These are phyloP conservation scores for Zoanthus solanderi DNA, from an alignment of 92 coral and sea anemone species.

Conservation along the genomic window DNA sequence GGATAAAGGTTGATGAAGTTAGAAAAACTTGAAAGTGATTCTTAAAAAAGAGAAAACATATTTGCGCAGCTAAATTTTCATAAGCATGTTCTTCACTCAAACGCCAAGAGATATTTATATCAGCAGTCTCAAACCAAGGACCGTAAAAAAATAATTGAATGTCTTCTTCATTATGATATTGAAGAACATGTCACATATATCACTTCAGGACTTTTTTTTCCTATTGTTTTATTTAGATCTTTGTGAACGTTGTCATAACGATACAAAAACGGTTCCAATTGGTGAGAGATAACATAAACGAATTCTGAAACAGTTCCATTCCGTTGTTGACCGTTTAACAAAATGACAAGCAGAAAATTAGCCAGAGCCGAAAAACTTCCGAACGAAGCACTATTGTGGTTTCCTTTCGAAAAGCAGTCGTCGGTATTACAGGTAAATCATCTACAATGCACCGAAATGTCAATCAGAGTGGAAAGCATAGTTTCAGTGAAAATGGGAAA, in stretches of 20 bases:
- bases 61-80: slow-evolving; percentile 23
- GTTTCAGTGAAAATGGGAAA: background rate
- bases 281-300: too few species aligned
- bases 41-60: slow-evolving; percentile 33
- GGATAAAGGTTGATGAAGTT: slow-evolving; percentile 42
- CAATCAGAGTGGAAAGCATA: background rate
- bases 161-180: too few species aligned
- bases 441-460: background rate
- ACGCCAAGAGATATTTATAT: slow-evolving; percentile 13
- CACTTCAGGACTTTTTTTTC: too few species aligned
- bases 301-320: too few species aligned
- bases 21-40: slow-evolving; percentile 35
- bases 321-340: too few species aligned
- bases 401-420: background rate
- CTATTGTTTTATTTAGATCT: too few species aligned
- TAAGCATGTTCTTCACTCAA: slow-evolving; percentile 37
- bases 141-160: background rate
- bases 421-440: background rate
- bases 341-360: background rate
- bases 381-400: background rate
- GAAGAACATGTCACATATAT: too few species aligned
- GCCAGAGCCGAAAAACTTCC: background rate
- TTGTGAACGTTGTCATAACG: too few species aligned
- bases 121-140: slow-evolving; percentile 11
- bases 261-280: too few species aligned